These are phyloP conservation scores for Tympanuchus pallidicinctus DNA, from an alignment of 2,113 vertebrate genomes.

Conservation along the genomic window DNA sequence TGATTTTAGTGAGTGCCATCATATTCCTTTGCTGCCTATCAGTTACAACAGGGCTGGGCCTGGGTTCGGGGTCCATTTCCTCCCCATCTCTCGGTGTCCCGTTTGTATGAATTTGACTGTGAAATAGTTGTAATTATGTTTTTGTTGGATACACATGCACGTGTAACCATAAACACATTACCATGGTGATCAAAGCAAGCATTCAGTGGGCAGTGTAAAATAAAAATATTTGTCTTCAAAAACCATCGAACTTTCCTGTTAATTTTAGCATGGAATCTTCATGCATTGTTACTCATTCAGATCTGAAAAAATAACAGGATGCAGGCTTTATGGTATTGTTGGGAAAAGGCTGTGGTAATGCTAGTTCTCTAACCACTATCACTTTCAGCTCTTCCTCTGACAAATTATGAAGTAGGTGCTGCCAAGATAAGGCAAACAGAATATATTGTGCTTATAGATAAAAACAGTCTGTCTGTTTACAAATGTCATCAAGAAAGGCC, in stretches of 20 bases:
- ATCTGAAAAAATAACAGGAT: background rate
- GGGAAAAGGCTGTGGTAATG: background rate
- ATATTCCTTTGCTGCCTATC: background rate
- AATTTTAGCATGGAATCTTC: background rate
- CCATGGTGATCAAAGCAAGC: background rate
- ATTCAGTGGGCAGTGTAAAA: background rate
- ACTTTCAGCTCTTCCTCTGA: background rate
- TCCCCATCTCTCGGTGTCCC: background rate
- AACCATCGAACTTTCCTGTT: background rate
- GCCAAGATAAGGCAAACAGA: background rate
- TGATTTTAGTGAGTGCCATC: background rate
- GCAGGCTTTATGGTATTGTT: background rate
- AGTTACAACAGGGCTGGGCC: background rate
- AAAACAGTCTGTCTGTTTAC: background rate
- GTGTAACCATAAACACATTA: background rate
- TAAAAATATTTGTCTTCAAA: background rate
- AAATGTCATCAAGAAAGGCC: background rate
- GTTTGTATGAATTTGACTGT: background rate
- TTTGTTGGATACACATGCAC: background rate
- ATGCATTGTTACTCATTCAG: background rate
- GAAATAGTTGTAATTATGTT: background rate
- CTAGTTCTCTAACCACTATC: background rate
- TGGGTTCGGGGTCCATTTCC: conserved; percentile 16
- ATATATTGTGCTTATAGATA: background rate
- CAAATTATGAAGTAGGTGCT: background rate